A percentile compares a stretch with the other conserved stretches of the same genome.
phyloP scores from a whole-genome alignment of 2,888 invertebrate species.

The Lingula anatina region DNA sequence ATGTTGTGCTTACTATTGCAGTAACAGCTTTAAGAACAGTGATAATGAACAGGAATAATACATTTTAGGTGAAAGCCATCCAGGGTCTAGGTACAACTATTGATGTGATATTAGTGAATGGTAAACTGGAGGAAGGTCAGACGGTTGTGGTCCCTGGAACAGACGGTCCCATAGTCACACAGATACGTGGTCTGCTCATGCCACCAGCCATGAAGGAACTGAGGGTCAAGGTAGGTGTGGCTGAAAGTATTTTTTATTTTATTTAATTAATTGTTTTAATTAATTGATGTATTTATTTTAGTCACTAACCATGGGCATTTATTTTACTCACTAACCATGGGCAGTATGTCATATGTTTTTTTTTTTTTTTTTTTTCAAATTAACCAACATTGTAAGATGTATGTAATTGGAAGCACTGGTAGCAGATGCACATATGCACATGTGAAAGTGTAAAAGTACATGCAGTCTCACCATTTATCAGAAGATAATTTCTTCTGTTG shows the following conservation, averaged over 20 bases:
- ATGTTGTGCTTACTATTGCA: too few species aligned
- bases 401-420: neutral
- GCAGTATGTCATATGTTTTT: neutral
- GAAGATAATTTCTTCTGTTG: too few species aligned
- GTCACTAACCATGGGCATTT: too few species aligned
- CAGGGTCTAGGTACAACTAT: constrained; percentile 91
- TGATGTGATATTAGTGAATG: constrained; percentile 97
- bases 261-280: constrained; percentile 1
- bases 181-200: constrained; percentile 93
- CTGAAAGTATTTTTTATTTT: neutral
- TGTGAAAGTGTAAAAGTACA: too few species aligned
- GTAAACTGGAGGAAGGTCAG: constrained; percentile 86
- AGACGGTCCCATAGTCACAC: constrained; percentile 96
- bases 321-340: neutral
- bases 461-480: too few species aligned
- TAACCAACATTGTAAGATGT: neutral
- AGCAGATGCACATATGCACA: neutral
- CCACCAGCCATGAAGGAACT: constrained; percentile 97
- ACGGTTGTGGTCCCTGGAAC: constrained; percentile 94
- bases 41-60: too few species aligned
- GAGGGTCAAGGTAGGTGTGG: constrained; percentile 69
- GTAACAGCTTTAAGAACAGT: too few species aligned
- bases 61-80: constrained; percentile 77
- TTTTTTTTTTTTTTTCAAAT: neutral
- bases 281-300: neutral